Percentiles rank a stretch among this genome's conserved stretches.
These are phyloP conservation scores for Anabacerthia variegaticeps DNA, from an alignment of 2,797 vertebrate genomes.

Conservation along the genomic window DNA sequence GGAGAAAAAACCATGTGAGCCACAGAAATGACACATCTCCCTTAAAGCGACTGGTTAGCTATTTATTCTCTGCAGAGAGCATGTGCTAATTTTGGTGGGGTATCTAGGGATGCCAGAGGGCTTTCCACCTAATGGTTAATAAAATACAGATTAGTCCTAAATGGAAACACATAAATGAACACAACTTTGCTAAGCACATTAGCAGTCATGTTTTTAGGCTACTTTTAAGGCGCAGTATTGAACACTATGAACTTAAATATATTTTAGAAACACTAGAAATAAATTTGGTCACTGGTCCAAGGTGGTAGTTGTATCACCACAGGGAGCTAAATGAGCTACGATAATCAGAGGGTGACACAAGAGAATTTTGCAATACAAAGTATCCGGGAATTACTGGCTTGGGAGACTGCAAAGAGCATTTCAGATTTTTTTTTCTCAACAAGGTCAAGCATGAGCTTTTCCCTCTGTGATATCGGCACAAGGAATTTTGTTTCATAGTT, in stretches of 20 bases:
- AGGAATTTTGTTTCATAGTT: neutral
- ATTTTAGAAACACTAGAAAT: neutral
- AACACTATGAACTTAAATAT: neutral
- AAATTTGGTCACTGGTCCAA: neutral
- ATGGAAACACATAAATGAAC: neutral
- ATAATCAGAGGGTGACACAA: neutral
- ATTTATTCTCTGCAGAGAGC: neutral
- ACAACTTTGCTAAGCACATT: neutral
- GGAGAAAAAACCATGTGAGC: neutral
- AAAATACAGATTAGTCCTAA: neutral
- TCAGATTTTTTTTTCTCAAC: neutral
- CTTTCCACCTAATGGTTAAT: neutral
- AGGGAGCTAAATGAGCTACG: neutral
- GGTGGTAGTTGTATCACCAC: neutral
- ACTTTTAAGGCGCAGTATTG: neutral
- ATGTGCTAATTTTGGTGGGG: neutral
- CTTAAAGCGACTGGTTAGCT: neutral
- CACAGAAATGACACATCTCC: neutral
- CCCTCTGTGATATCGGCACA: neutral
- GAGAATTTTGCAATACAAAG: constrained; percentile 16
- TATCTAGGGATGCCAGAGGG: neutral
- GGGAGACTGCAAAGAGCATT: neutral
- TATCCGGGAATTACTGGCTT: neutral
- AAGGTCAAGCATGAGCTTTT: neutral
- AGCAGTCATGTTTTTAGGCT: neutral